Evolutionary conservation across 1,140 invertebrate species (phyloP), one percentile per base, ranked within the genome.

Genomic region (Drosophila nigromelanica): DNA sequence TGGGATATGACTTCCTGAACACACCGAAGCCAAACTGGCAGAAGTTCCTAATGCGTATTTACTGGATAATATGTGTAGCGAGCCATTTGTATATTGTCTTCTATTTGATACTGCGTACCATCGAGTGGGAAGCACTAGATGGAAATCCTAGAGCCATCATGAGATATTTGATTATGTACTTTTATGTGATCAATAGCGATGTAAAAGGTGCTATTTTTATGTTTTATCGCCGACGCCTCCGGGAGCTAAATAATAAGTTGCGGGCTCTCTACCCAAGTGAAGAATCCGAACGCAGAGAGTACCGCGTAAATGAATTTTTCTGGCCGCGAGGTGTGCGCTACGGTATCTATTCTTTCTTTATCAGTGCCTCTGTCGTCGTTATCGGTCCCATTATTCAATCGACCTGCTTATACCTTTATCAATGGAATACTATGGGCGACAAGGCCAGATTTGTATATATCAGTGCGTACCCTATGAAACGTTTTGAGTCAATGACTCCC

Each of bases 1-100:
- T 86, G 33, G 78, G 82, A 6, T 78, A 71, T 18, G 82, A 87
- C 43, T 61, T 86, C 10, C 61, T 86, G 35, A 43, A 61, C 18
- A 59, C 47, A 6, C 43, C 56, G 1, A 67, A 62, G 18, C 51
- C 76, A 5, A 18, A 4, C 1, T 86, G 78, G 74, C 45, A 60
- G 40, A 37, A 42, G 1, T 1, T 62, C 0, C 14, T 78, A 3
- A 11, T 78, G 5, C 43, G 37, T 7, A 7, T 45, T 6, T 80
- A 69, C 4, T 72, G 71, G 1, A 12, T 52, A 0, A 10, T 71
- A 6, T 72, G 81, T 51, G 21, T 74, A 12, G 0, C 14, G 1
- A 74, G 62, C 51, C 76, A 72, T 30, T 54, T 27, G 4, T 86
- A 78, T 40, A 43, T 71, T 18, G 27, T 50, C 2, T 70, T 40